Evolutionary conservation across 1,140 invertebrate genomes (phyloP).

Genomic region (Phenacoccus solenopsis): DNA sequence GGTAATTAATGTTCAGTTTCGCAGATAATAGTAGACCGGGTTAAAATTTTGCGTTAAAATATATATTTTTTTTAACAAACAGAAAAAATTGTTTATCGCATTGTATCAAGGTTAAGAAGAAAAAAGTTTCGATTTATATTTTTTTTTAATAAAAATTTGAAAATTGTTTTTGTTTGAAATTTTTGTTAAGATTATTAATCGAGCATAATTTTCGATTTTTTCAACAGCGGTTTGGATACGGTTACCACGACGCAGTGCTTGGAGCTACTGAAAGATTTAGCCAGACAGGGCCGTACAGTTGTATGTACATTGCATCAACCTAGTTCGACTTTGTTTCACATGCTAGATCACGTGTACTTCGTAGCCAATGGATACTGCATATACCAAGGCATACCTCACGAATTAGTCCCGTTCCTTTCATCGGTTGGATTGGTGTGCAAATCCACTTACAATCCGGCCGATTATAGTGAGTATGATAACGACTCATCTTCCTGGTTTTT

Average conservation of each 20-base stretch:
- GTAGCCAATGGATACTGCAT: conserved; percentile 44
- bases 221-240: conserved; percentile 46
- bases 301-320: conserved; percentile 58
- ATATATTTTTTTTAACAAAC: no score
- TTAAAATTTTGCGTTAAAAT: no score
- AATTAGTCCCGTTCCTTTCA: conserved; percentile 39
- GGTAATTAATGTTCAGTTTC: conserved; percentile 32
- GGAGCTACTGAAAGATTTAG: conserved; percentile 32
- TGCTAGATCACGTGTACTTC: conserved; percentile 49
- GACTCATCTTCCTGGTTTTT: no score
- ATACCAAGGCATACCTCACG: conserved; percentile 39
- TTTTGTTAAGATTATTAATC: not conserved
- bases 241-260: conserved; percentile 46
- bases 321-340: conserved; percentile 46
- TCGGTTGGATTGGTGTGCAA: conserved; percentile 26
- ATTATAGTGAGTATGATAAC: conserved; percentile 28
- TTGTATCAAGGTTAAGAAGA: no score
- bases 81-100: no score
- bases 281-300: conserved; percentile 43
- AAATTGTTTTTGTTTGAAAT: not conserved
- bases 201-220: not conserved
- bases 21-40: no score
- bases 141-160: no score
- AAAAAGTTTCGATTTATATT: no score
- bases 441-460: conserved; percentile 39